Percentiles rank a stretch among this genome's conserved stretches.
Evolutionary conservation across 2,888 invertebrate species (phyloP).

Genomic region (Parapristionchus giblindavisi): DNA sequence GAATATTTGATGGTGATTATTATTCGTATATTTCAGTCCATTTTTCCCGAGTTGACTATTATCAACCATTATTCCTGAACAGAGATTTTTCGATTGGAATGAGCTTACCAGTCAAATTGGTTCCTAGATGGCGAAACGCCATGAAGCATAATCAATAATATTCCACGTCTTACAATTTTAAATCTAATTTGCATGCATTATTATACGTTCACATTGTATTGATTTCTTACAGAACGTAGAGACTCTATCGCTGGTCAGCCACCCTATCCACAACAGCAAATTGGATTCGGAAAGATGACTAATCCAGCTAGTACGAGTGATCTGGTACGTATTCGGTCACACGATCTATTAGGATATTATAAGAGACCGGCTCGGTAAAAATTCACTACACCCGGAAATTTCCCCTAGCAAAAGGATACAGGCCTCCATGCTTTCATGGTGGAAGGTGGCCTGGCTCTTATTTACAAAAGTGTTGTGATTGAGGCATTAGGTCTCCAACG

Average conservation of each 20-base stretch:
- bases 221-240: conserved; percentile 11
- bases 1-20: conserved; percentile 27
- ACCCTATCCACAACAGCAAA: not conserved
- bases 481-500: too few species aligned
- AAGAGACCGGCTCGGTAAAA: too few species aligned
- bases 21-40: not conserved
- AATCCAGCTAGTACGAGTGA: conserved; percentile 22
- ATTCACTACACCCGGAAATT: too few species aligned
- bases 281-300: conserved; percentile 3
- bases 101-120: too few species aligned
- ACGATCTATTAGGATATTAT: too few species aligned
- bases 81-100: not conserved
- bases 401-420: too few species aligned
- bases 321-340: too few species aligned
- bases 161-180: not conserved
- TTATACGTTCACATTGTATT: not conserved
- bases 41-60: not conserved
- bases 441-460: too few species aligned
- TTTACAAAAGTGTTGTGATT: too few species aligned
- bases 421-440: too few species aligned
- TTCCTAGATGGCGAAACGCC: too few species aligned
- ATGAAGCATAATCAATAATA: not conserved
- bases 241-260: conserved; percentile 19
- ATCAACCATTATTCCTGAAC: not conserved
- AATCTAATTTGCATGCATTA: not conserved